Evolutionary conservation across 2,888 invertebrate genomes (phyloP).

Genomic region (Trichogramma evanescens): DNA sequence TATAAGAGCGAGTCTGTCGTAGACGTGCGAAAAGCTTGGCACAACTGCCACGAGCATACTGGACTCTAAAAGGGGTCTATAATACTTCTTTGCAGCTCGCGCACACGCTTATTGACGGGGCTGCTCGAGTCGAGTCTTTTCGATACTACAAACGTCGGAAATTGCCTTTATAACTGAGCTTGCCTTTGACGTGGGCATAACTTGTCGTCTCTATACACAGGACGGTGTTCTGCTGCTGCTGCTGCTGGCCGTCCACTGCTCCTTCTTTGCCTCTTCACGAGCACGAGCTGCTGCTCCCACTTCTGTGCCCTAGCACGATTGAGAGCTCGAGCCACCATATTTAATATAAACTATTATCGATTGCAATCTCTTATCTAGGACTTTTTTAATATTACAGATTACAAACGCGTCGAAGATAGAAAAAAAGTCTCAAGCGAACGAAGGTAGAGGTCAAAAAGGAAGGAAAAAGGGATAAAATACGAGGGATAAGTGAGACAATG

Average conservation of each 20-base stretch:
- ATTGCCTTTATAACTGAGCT: not conserved
- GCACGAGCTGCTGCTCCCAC: no score
- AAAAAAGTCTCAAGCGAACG: not conserved
- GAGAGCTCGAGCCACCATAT: not conserved
- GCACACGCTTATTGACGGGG: not conserved
- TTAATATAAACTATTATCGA: not conserved
- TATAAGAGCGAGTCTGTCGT: no score
- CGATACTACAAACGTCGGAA: not conserved
- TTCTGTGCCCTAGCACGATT: not conserved
- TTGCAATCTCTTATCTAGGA: no score
- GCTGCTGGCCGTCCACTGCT: not conserved
- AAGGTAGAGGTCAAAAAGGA: not conserved
- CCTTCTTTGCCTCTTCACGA: no score
- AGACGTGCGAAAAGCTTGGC: no score
- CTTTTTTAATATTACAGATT: not conserved
- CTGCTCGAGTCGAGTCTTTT: constrained; percentile 1
- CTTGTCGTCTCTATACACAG: not conserved
- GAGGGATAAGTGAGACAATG: not conserved
- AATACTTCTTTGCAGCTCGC: no score
- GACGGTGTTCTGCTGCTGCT: not conserved
- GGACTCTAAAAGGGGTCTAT: no score
- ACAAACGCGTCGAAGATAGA: not conserved
- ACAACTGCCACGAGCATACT: no score
- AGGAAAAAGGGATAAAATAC: not conserved
- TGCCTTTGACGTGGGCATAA: not conserved